phyloP scores from a whole-genome alignment of 2,113 vertebrate species.

The Egretta garzetta region DNA sequence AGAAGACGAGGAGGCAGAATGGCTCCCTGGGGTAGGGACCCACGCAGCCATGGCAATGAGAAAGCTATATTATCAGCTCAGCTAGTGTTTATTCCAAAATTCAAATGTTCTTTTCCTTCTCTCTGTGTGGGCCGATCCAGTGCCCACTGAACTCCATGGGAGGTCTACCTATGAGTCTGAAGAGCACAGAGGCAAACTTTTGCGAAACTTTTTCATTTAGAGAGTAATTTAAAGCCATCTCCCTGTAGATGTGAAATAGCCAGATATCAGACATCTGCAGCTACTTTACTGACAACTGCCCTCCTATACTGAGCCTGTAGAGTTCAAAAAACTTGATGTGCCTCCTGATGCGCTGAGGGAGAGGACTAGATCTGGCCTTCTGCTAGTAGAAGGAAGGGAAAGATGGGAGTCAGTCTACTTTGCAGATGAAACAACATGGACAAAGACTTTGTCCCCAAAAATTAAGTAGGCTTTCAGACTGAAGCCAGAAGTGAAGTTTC shows the following conservation, averaged over 20 bases:
- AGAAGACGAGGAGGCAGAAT: background rate
- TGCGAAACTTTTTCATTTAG: background rate
- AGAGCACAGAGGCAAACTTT: background rate
- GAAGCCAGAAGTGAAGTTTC: background rate
- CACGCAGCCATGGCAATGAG: background rate
- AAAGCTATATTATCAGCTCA: background rate
- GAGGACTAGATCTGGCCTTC: background rate
- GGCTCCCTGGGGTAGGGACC: background rate
- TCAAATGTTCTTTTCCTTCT: background rate
- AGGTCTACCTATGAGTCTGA: background rate
- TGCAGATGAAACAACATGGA: background rate
- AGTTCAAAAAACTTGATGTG: background rate
- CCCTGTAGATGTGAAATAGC: background rate
- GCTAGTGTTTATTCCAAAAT: background rate
- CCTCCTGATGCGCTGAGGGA: background rate
- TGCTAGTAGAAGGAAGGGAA: background rate
- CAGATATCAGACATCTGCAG: background rate
- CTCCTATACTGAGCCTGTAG: background rate
- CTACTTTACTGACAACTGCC: background rate
- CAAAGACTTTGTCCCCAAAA: background rate
- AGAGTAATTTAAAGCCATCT: background rate
- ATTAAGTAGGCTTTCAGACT: background rate
- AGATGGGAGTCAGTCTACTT: background rate
- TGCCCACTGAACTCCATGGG: fast-evolving
- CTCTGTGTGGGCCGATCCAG: background rate